Evolutionary conservation across 2,888 invertebrate genomes (phyloP).

Genomic region (Prosopocoilus inquinatus): DNA sequence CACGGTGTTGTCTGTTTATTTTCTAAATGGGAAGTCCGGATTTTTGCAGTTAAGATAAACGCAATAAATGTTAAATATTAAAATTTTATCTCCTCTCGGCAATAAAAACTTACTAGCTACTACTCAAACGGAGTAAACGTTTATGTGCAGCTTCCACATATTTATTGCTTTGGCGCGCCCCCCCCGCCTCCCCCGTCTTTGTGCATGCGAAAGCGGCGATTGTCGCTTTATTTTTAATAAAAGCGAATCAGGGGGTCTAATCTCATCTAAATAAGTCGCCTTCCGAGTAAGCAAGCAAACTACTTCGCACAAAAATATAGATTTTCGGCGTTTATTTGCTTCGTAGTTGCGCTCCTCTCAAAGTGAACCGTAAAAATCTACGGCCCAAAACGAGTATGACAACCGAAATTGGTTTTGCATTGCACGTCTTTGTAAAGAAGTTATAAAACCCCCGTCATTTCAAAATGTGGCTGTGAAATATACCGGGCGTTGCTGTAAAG

Average conservation of each 20-base stretch:
- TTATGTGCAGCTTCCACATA: conserved; percentile 10
- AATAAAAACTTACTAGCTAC: conserved; percentile 10
- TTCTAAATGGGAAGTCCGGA: neutral
- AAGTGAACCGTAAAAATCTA: too few species aligned
- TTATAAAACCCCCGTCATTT: too few species aligned
- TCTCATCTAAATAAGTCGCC: conserved; percentile 12
- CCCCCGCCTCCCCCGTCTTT: too few species aligned
- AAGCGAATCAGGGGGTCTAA: conserved; percentile 4
- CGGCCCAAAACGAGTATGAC: too few species aligned
- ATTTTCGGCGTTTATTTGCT: too few species aligned
- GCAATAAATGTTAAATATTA: conserved; percentile 7
- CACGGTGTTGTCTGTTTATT: neutral
- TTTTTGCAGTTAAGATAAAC: conserved; percentile 4
- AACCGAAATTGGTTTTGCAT: too few species aligned
- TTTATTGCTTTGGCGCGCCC: conserved; percentile 11
- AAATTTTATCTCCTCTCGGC: conserved; percentile 9
- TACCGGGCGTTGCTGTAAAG: too few species aligned
- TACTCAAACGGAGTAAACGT: conserved; percentile 7
- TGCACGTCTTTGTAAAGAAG: too few species aligned
- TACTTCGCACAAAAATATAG: too few species aligned
- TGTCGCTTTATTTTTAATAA: conserved; percentile 1
- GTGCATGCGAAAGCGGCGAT: conserved; percentile 2
- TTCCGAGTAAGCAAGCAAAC: conserved; percentile 3
- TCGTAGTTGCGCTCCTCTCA: too few species aligned
- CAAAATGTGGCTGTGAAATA: too few species aligned